These are phyloP conservation scores for Centropus unirufus DNA, from an alignment of 2,113 vertebrate species.

Conservation along the genomic window DNA sequence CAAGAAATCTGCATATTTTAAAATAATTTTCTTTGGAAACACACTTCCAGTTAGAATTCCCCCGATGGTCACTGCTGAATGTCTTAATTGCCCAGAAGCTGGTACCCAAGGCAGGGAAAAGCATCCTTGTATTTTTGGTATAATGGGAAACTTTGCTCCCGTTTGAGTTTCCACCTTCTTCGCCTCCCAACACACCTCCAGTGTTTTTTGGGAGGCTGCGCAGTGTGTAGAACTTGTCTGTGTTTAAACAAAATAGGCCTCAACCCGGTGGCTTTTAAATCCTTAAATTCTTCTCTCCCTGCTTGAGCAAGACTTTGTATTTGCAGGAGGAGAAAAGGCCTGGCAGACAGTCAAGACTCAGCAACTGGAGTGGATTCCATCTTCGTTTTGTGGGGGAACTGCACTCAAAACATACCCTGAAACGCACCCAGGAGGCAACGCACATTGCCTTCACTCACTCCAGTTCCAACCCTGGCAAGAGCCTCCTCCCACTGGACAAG, in stretches of 20 bases:
- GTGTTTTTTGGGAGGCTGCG: background rate
- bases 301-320: background rate
- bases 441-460: background rate
- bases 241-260: background rate
- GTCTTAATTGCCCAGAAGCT: background rate
- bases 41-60: background rate
- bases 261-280: background rate
- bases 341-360: background rate
- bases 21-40: slow-evolving; percentile 67
- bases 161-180: background rate
- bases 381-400: background rate
- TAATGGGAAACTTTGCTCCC: background rate
- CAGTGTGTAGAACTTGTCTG: background rate
- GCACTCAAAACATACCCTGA: background rate
- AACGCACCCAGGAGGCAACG: background rate
- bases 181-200: background rate
- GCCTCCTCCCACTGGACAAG: background rate
- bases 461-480: background rate
- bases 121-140: background rate
- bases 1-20: slow-evolving; percentile 57
- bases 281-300: background rate
- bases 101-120: background rate
- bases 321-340: background rate
- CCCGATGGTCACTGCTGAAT: background rate
- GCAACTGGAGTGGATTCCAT: rapidly evolving